These are phyloP conservation scores for Dendroctonus ponderosae DNA, from an alignment of 1,140 invertebrate species.

Conservation along the genomic window DNA sequence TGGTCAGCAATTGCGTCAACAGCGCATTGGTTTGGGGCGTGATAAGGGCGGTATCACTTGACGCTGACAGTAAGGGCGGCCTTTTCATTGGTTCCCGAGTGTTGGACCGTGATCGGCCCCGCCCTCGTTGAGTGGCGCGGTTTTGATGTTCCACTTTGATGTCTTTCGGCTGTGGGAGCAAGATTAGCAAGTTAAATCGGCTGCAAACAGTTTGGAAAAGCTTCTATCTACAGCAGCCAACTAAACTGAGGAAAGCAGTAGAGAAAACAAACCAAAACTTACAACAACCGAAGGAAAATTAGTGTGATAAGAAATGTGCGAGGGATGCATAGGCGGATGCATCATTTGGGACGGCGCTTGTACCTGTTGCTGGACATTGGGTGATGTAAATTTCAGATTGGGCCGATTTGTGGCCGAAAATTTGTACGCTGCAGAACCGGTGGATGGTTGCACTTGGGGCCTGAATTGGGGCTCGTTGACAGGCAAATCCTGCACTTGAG, in stretches of 20 bases:
- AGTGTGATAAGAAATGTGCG: conserved; percentile 22
- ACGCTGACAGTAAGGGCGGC: conserved; percentile 57
- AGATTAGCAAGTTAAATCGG: no score
- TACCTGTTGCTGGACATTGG: conserved; percentile 38
- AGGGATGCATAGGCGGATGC: conserved; percentile 22
- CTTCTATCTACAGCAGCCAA: not conserved
- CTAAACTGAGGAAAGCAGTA: not conserved
- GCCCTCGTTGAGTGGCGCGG: not conserved
- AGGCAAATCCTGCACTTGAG: conserved; percentile 4
- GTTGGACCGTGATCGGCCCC: conserved; percentile 45
- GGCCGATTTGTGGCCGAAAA: conserved; percentile 49
- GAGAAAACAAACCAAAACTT: conserved; percentile 9
- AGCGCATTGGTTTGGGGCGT: conserved; percentile 58
- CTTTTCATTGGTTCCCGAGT: conserved; percentile 50
- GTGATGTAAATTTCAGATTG: conserved; percentile 50
- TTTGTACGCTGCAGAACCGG: conserved; percentile 49
- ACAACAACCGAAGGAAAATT: conserved; percentile 22
- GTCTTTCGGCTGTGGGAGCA: conserved; percentile 29
- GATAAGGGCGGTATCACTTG: conserved; percentile 58
- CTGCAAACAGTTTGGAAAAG: no score
- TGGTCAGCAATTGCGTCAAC: conserved; percentile 64
- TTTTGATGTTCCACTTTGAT: conserved; percentile 30
- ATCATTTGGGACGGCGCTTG: conserved; percentile 36
- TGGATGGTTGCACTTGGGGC: conserved; percentile 20
- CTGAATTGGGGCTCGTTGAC: conserved; percentile 27